Percentiles rank a stretch among this genome's conserved stretches.
Conservation (phyloP, 2,797 vertebrate genomes). For the Cuculus canorus region DNA sequence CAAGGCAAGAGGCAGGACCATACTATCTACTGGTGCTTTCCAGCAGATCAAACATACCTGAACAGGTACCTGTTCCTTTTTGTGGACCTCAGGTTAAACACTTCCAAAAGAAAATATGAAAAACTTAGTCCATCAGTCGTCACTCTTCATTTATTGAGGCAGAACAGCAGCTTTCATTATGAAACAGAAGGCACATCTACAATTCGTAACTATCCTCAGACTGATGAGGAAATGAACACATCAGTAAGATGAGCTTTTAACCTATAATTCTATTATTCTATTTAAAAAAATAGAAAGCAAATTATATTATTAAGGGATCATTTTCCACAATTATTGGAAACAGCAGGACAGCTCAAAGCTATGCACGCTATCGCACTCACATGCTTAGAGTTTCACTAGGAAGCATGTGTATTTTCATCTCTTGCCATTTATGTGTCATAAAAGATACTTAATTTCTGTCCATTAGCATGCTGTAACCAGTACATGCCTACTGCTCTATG, state of each 20-base stretch:
- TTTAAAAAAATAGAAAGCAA: background rate
- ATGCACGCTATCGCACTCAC: background rate
- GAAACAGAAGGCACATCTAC: background rate
- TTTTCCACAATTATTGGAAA: background rate
- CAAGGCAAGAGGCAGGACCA: accelerated
- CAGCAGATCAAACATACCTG: background rate
- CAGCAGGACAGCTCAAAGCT: background rate
- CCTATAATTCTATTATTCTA: background rate
- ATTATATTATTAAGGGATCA: background rate
- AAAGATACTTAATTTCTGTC: background rate
- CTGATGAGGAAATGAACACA: background rate
- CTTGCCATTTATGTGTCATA: background rate
- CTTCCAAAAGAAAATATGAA: background rate
- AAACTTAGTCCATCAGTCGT: background rate
- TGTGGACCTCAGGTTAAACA: background rate
- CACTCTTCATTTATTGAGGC: background rate
- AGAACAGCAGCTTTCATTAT: background rate
- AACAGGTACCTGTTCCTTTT: background rate
- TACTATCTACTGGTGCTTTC: background rate
- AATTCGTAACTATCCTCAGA: background rate
- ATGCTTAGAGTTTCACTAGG: background rate
- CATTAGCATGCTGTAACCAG: background rate
- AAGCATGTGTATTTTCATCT: background rate
- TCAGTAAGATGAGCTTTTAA: background rate
- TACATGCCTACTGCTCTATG: background rate